Evolutionary conservation across 2,888 invertebrate genomes (phyloP), one percentile per base, ranked within the genome.

Genomic region (Aphidius colemani): DNA sequence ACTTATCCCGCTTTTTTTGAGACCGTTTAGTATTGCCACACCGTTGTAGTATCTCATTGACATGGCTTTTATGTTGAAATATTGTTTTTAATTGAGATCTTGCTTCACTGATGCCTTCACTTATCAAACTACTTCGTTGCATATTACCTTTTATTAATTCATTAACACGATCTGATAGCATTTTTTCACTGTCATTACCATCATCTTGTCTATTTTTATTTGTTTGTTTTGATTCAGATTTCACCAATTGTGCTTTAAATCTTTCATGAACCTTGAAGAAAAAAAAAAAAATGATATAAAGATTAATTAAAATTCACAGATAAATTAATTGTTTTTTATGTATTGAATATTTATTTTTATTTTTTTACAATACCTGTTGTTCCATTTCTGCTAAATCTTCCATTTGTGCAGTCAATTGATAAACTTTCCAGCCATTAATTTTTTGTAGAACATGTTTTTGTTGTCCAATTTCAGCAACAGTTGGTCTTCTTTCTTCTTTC

Each of bases 391-490:
- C 95, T 87, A 96, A 84, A 82, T 96, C 94, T 76, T 96, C 94
- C 90, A 97, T 92, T 85, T 96, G 96, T 51, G 94, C 90, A 48
- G 92, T 92, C 72, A 97, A 87, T 81, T 96, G 95, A 84, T 93
- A 90, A 66, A 97, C 88, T 84, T 96, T 97, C 97, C 97, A 97
- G 1, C 97, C 97, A 72, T 94, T 93, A 13, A 95, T 89, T 83
- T 93, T 94, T 76, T 94, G 91, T 70, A 92, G 85, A 59, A 96
- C 92, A 77, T 93, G 90, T 70, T 90, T 90, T 82, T 95, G 95
- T 83, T 92, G 92, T 43, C 96, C 94, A 74, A 97, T 86, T 83
- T 96, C 95, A 77, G 91, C 91, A 50, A 97, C 91, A 1, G 91
- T 90, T 0, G 94, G 90, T 66, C 93, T 87, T 67, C 94, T 87